Conservation (phyloP, 1,140 invertebrate species). For the Leptinotarsa lineolata region DNA sequence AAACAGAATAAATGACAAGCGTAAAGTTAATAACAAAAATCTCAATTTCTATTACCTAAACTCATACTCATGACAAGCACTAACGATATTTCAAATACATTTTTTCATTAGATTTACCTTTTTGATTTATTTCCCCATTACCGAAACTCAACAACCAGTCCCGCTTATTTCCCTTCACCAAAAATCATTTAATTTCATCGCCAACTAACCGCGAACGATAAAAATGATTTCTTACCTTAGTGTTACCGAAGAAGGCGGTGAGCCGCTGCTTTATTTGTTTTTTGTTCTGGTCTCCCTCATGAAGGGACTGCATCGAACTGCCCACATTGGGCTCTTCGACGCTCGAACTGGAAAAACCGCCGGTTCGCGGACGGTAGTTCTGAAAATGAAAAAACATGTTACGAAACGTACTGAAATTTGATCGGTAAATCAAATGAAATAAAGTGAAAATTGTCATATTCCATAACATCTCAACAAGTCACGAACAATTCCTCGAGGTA, state of each 20-base stretch:
- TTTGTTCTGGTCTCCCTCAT: constrained; percentile 52
- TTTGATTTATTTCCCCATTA: not conserved
- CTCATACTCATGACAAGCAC: not conserved
- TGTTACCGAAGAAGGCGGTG: constrained; percentile 68
- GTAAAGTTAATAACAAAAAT: no score
- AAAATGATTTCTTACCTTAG: constrained; percentile 54
- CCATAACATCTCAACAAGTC: no score
- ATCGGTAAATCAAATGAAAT: no score
- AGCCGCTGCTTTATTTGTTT: constrained; percentile 67
- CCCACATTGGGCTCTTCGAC: constrained; percentile 63
- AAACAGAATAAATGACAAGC: no score
- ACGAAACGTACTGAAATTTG: not conserved
- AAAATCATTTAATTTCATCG: not conserved
- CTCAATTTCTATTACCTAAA: no score
- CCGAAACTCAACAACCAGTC: not conserved
- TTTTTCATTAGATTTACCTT: not conserved
- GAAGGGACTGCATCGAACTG: constrained; percentile 47
- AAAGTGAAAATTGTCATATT: no score
- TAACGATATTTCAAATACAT: not conserved
- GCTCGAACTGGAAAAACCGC: constrained; percentile 67
- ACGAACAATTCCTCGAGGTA: no score
- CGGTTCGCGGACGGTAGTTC: constrained; percentile 61
- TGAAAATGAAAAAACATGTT: constrained; percentile 41
- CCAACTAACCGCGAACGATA: not conserved
- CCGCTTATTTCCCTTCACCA: not conserved